Conservation (phyloP, 1,140 invertebrate species). For the Daktulosphaira vitifoliae region DNA sequence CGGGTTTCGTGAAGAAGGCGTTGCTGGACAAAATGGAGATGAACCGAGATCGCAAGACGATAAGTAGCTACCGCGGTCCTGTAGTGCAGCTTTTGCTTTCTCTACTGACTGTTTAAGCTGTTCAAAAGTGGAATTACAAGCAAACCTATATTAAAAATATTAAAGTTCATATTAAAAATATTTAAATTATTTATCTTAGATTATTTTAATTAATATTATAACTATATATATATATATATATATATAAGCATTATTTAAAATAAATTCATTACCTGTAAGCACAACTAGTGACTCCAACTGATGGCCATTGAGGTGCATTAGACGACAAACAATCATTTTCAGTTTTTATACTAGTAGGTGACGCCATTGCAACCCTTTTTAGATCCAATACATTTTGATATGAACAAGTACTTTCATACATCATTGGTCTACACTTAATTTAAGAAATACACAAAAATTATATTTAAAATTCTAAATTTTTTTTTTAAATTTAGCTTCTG, state of each 20-base stretch:
- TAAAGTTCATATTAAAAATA: neutral
- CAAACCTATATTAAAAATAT: slow-evolving; percentile 46
- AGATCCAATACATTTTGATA: slow-evolving; percentile 76
- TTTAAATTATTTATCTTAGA: too few relatives aligned
- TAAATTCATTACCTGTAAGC: slow-evolving; percentile 35
- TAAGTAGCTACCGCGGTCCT: slow-evolving; percentile 42
- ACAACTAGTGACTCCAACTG: slow-evolving; percentile 29
- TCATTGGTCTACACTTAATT: slow-evolving; percentile 44
- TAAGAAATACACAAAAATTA: too few relatives aligned
- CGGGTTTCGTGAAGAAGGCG: slow-evolving; percentile 7
- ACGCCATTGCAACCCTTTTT: slow-evolving; percentile 57
- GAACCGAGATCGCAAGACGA: slow-evolving; percentile 41
- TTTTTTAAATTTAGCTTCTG: too few relatives aligned
- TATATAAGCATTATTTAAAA: too few relatives aligned
- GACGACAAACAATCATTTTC: slow-evolving; percentile 35
- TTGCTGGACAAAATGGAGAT: slow-evolving; percentile 27
- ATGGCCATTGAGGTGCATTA: slow-evolving; percentile 18
- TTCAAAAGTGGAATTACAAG: slow-evolving; percentile 67
- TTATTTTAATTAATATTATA: too few relatives aligned
- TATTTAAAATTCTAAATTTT: too few relatives aligned
- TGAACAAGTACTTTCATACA: slow-evolving; percentile 85
- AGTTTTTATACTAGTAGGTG: slow-evolving; percentile 37
- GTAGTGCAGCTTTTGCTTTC: slow-evolving; percentile 76
- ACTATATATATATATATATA: too few relatives aligned
- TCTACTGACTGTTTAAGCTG: slow-evolving; percentile 80